phyloP scores from a whole-genome alignment of 2,797 vertebrate species.

The Gymnocypris eckloni region DNA sequence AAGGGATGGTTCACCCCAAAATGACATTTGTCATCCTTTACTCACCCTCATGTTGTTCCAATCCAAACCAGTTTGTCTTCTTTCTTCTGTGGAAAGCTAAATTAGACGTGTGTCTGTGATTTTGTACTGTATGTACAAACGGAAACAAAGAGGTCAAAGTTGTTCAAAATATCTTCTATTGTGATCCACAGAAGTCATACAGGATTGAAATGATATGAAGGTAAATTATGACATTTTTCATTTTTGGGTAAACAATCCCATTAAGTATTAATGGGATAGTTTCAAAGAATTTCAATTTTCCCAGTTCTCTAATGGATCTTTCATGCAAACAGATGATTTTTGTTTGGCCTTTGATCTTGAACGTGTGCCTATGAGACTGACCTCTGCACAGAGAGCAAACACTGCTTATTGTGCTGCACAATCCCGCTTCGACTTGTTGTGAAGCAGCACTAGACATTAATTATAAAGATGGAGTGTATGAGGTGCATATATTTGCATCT shows the following conservation, averaged over 20 bases:
- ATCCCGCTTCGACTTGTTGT: conserved; percentile 30
- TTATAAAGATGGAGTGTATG: conserved; percentile 35
- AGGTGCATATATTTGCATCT: conserved; percentile 43
- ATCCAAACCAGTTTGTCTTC: background rate
- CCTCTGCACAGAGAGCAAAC: conserved; percentile 43
- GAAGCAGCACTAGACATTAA: conserved; percentile 48
- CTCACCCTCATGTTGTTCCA: background rate
- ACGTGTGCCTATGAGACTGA: conserved; percentile 24
- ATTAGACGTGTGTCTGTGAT: background rate
- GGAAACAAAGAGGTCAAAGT: background rate
- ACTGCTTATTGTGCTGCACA: conserved; percentile 40
- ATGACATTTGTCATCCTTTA: background rate
- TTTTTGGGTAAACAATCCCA: background rate
- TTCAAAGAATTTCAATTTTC: conserved; percentile 16
- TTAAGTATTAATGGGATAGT: background rate
- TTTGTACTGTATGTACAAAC: background rate
- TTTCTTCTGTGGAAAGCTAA: background rate
- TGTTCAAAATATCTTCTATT: background rate
- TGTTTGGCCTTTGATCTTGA: conserved; percentile 1
- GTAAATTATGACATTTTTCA: background rate
- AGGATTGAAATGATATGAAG: background rate
- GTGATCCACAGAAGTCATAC: background rate
- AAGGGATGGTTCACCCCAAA: background rate
- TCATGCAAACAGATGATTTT: conserved; percentile 47
- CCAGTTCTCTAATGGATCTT: conserved; percentile 25